Conservation (phyloP, 2,888 invertebrate species). For the Papilio elwesi region DNA sequence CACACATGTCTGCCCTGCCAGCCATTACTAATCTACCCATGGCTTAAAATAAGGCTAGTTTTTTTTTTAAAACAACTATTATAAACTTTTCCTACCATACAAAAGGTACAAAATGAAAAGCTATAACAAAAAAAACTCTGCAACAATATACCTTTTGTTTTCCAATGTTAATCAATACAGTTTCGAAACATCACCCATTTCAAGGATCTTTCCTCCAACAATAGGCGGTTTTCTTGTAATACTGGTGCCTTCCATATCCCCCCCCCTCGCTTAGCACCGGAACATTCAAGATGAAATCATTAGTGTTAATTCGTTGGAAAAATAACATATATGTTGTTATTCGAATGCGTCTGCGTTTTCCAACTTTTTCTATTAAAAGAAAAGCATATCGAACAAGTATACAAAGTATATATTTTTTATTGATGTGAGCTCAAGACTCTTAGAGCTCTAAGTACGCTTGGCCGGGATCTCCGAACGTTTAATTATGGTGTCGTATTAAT, state of each 20-base stretch:
- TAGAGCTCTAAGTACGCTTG: neutral
- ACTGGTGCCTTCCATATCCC: neutral
- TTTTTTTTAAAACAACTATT: neutral
- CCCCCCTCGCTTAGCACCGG: neutral
- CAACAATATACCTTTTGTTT: conserved; percentile 10
- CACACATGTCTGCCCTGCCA: too few relatives aligned
- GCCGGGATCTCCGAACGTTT: neutral
- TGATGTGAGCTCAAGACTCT: too few relatives aligned
- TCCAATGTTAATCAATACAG: conserved; percentile 11
- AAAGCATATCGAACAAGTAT: too few relatives aligned
- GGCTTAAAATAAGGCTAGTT: neutral
- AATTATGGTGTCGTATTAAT: too few relatives aligned
- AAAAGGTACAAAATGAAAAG: neutral
- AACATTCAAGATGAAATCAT: neutral
- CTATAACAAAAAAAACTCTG: neutral
- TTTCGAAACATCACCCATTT: neutral
- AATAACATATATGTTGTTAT: neutral
- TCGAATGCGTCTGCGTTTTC: too few relatives aligned
- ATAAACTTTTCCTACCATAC: neutral
- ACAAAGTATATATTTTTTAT: too few relatives aligned
- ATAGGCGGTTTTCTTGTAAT: conserved; percentile 17
- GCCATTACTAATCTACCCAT: too few relatives aligned
- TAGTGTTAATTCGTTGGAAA: neutral
- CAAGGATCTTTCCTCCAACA: conserved; percentile 20
- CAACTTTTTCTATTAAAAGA: too few relatives aligned